Base-by-base conservation (phyloP, 2,797 vertebrate species). In the Margarornis squamiger region DNA sequence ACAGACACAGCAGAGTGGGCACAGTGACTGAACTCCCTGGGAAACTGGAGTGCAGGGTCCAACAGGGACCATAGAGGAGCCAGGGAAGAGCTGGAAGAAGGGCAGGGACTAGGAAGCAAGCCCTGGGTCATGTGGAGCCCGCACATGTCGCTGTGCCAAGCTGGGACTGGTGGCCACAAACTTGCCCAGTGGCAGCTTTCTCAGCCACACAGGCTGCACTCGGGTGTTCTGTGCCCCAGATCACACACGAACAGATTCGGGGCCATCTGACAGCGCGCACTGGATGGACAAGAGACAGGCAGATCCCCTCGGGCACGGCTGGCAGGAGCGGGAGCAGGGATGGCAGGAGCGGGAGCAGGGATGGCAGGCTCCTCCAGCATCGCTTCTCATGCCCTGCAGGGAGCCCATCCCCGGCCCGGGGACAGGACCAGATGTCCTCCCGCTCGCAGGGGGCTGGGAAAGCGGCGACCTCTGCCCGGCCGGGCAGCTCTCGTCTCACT, bases 351-450 rank as follows among this genome's bases (percentile, higher is more conserved):
- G 41, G 34, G 66, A 61, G 0, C 1, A 2, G 38, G 32, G 41
- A 34, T 36, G 18, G 49, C 55, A 2, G 34, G 6, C 27, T 92
- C 51, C 88, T 73, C 62, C 54, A 0, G 49, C 36, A 68, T 26
- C 2, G 17, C 93, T 97, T 97, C 96, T 97, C 93, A 95, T 98
- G 96, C 86, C 82, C 97, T 51, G 95, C 94, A 88, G 98, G 98
- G 98, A 98, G 97, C 97, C 96, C 94, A 78, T 78, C 96, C 93
- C 88, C 59, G 67, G 70, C 45, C 87, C 5, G 16, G 68, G 93
- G 98, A 98, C 96, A 90, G 95, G 97, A 98, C 95, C 99, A 99
- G 98, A 98, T 98, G 98, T 96, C 91, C 45, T 0, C 12, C 36
- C 8, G 61, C 87, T 94, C 7, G 18, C 79, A 38, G 96, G 95